These are phyloP conservation scores for Hydrolagus affinis DNA, from an alignment of 2,113 vertebrate genomes.

Conservation along the genomic window DNA sequence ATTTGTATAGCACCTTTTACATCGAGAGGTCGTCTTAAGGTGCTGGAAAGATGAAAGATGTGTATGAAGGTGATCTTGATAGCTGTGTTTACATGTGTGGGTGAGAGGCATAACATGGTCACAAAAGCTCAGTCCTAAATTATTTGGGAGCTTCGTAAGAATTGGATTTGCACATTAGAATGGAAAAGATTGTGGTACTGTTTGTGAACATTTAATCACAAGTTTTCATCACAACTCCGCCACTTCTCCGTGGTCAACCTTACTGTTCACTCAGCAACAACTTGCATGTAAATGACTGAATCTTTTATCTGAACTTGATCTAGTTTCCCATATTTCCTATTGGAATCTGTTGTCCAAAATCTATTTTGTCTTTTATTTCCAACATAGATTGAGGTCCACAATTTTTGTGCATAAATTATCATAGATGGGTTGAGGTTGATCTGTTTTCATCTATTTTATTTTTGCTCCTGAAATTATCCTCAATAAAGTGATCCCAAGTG, in stretches of 20 bases:
- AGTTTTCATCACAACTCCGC: no score
- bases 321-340: neutral
- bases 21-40: no score
- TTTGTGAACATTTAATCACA: neutral
- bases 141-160: no score
- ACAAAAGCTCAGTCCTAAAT: no score
- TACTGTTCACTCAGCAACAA: neutral
- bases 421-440: neutral
- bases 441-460: neutral
- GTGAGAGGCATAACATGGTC: neutral
- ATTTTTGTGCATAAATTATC: conserved; percentile 3
- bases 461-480: neutral
- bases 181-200: neutral
- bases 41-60: neutral
- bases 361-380: neutral
- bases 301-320: neutral
- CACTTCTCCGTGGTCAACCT: neutral
- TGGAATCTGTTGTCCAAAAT: conserved; percentile 9
- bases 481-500: neutral
- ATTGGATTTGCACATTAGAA: neutral
- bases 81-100: neutral
- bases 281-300: neutral
- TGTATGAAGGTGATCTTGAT: neutral
- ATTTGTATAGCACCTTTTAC: no score
- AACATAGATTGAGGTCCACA: neutral